Percentiles rank a stretch among this genome's conserved stretches.
Evolutionary conservation across 2,888 invertebrate genomes (phyloP).

Genomic region (Zaprionus lineosus): DNA sequence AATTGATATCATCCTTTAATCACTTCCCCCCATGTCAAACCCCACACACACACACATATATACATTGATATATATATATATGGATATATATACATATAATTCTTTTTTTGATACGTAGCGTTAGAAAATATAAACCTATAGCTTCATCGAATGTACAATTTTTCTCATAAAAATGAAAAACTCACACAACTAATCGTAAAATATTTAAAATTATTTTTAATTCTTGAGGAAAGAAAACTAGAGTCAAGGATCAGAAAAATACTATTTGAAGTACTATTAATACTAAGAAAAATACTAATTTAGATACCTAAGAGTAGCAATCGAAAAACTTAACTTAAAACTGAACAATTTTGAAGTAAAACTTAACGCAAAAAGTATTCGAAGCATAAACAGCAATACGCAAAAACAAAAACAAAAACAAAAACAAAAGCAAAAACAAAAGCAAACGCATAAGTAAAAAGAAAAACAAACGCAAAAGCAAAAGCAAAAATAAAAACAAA

Average conservation of each 20-base stretch:
- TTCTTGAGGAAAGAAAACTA: not conserved
- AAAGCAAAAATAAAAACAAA: slow-evolving; percentile 3
- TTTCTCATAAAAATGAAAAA: slow-evolving; percentile 12
- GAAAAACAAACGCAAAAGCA: too few species aligned
- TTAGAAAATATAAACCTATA: not conserved
- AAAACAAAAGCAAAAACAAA: too few species aligned
- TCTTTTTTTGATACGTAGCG: too few species aligned
- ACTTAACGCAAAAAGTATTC: slow-evolving; percentile 24
- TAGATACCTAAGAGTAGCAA: not conserved
- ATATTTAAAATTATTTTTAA: not conserved
- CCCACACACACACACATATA: not conserved
- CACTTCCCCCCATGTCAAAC: not conserved
- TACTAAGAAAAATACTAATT: not conserved
- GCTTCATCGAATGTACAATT: slow-evolving; percentile 35
- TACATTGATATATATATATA: not conserved
- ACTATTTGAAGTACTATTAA: slow-evolving; percentile 17
- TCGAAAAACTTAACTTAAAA: slow-evolving; percentile 11
- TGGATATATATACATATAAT: not conserved
- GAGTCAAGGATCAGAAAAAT: not conserved
- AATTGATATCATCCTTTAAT: not conserved
- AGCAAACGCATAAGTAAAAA: too few species aligned
- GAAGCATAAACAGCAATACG: slow-evolving; percentile 37
- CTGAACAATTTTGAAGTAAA: slow-evolving; percentile 4
- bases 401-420: too few species aligned
- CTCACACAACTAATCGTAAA: not conserved